Evolutionary conservation across 2,797 vertebrate species (phyloP).

Genomic region (Chromis chromis): DNA sequence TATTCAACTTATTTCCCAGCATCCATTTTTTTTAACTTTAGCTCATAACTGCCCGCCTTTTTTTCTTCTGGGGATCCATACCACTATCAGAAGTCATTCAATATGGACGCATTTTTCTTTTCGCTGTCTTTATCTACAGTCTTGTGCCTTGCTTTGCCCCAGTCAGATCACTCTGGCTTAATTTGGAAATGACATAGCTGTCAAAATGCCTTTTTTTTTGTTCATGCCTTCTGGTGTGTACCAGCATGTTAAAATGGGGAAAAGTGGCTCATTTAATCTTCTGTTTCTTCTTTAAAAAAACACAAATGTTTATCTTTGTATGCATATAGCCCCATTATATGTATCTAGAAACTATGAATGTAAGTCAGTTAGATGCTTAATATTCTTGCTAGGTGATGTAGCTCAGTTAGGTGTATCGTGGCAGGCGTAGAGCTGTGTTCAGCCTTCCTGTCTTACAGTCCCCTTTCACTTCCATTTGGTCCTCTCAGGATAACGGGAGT

Average conservation of each 20-base stretch:
- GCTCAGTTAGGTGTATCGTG: constrained; percentile 69
- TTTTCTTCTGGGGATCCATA: constrained; percentile 62
- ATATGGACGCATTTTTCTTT: constrained; percentile 22
- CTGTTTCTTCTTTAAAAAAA: constrained; percentile 38
- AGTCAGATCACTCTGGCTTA: constrained; percentile 47
- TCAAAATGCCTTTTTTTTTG: constrained; percentile 1
- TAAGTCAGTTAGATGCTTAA: constrained; percentile 72
- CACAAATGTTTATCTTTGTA: constrained; percentile 61
- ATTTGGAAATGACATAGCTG: constrained; percentile 32
- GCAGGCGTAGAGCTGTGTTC: constrained; percentile 55
- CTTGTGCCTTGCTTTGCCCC: constrained; percentile 75
- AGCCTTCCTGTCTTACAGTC: constrained; percentile 58
- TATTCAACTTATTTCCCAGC: constrained; percentile 28
- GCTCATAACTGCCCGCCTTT: constrained; percentile 20
- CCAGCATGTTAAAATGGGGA: constrained; percentile 59
- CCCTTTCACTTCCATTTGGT: constrained; percentile 41
- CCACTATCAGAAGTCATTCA: constrained; percentile 73
- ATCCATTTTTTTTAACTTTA: constrained; percentile 36
- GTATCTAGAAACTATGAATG: constrained; percentile 76
- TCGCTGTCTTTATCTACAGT: constrained; percentile 41
- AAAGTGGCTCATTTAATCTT: constrained; percentile 62
- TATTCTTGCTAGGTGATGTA: constrained; percentile 73
- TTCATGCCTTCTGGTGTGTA: constrained; percentile 51
- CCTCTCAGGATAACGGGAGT: constrained; percentile 29
- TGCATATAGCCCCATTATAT: constrained; percentile 68